Evolutionary conservation across 2,113 vertebrate species (phyloP).

Genomic region (Rhynchopsitta pachyrhyncha): DNA sequence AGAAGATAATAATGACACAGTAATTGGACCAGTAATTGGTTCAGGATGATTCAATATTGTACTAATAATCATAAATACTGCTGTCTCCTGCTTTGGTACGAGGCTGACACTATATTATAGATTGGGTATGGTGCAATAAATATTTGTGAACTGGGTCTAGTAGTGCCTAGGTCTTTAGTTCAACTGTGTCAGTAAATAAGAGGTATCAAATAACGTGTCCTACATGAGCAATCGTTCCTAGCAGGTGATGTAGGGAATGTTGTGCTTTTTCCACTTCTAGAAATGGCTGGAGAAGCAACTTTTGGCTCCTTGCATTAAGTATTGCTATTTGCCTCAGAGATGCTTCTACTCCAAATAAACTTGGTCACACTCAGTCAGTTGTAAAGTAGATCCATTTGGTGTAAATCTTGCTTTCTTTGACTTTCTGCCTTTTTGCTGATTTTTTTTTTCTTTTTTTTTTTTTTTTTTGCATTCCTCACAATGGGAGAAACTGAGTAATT

Average conservation of each 20-base stretch:
- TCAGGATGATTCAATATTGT: conserved; percentile 85
- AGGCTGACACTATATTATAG: conserved; percentile 75
- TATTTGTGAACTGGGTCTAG: conserved; percentile 73
- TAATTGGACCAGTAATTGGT: conserved; percentile 86
- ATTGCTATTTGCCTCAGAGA: not conserved
- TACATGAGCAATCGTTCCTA: not conserved
- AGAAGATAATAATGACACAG: conserved; percentile 84
- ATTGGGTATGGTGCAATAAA: conserved; percentile 75
- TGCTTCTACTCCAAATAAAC: not conserved
- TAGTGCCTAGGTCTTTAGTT: conserved; percentile 47
- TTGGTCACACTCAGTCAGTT: not conserved
- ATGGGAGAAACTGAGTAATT: accelerated
- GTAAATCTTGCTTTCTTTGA: not conserved
- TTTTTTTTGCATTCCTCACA: not conserved
- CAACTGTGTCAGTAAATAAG: conserved; percentile 32
- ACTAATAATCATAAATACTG: conserved; percentile 86
- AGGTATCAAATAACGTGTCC: conserved; percentile 22
- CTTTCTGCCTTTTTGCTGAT: not conserved
- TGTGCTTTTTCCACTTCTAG: not conserved
- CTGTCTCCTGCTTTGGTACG: conserved; percentile 78
- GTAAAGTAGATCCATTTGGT: not conserved
- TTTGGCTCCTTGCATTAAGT: not conserved
- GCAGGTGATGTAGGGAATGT: accelerated
- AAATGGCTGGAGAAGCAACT: not conserved
- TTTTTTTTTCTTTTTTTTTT: not conserved